A percentile compares a stretch with the other conserved stretches of the same genome.
Evolutionary conservation across 1,140 invertebrate genomes (phyloP).

Genomic region (Parasteatoda tepidariorum): DNA sequence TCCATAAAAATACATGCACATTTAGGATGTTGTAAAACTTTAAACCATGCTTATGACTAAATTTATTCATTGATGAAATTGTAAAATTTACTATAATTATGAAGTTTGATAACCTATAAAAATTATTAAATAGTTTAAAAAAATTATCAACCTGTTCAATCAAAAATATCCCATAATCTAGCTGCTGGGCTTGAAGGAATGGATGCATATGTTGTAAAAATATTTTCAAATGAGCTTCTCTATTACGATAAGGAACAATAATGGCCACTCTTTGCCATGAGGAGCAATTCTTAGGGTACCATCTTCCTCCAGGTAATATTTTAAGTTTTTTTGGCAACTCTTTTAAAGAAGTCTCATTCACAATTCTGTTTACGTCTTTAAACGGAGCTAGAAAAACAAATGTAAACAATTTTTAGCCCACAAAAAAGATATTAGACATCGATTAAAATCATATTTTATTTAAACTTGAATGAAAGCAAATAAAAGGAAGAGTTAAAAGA

Average conservation of each 20-base stretch:
- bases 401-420: too few relatives aligned
- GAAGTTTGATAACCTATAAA: too few relatives aligned
- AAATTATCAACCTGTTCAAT: slow-evolving; percentile 90
- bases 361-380: slow-evolving; percentile 20
- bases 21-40: too few relatives aligned
- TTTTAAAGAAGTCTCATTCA: slow-evolving; percentile 41
- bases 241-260: slow-evolving; percentile 88
- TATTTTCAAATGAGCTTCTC: slow-evolving; percentile 80
- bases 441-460: too few relatives aligned
- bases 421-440: too few relatives aligned
- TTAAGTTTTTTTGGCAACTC: slow-evolving; percentile 33
- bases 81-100: too few relatives aligned
- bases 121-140: too few relatives aligned
- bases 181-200: slow-evolving; percentile 85
- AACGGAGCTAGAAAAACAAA: slow-evolving; percentile 16
- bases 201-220: slow-evolving; percentile 91
- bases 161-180: slow-evolving; percentile 92
- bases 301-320: slow-evolving; percentile 76
- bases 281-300: slow-evolving; percentile 78
- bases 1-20: too few relatives aligned
- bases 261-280: slow-evolving; percentile 84
- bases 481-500: too few relatives aligned
- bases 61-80: too few relatives aligned
- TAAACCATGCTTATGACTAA: too few relatives aligned
- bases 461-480: too few relatives aligned